phyloP scores from a whole-genome alignment of 2,113 vertebrate species.

The Nerophis lumbriciformis region DNA sequence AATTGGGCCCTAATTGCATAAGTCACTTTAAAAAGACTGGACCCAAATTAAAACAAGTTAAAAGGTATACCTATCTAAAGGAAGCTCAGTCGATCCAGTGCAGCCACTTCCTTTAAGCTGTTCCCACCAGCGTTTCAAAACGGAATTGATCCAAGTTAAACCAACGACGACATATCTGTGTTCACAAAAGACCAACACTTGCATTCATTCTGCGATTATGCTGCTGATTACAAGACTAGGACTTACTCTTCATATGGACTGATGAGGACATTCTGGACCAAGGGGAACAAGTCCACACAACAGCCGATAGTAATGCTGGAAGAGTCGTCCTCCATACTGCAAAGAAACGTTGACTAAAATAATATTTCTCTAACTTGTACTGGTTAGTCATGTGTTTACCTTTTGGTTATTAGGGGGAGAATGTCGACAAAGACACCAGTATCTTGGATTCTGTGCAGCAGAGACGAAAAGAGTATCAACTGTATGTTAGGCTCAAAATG shows the following conservation, averaged over 20 bases:
- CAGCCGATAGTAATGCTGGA: slow-evolving; percentile 80
- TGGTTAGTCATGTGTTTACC: slow-evolving; percentile 59
- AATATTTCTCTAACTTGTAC: background rate
- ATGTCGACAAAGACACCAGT: slow-evolving; percentile 87
- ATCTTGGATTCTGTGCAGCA: slow-evolving; percentile 81
- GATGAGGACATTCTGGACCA: slow-evolving; percentile 81
- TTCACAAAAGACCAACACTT: background rate
- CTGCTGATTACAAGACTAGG: background rate
- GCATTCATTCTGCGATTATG: background rate
- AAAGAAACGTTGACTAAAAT: slow-evolving; percentile 25
- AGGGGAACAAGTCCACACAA: slow-evolving; percentile 89
- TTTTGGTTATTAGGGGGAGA: slow-evolving; percentile 86
- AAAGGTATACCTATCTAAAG: slow-evolving; percentile 44
- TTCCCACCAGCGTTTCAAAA: slow-evolving; percentile 86
- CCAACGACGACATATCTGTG: slow-evolving; percentile 84
- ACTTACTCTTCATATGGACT: slow-evolving; percentile 92
- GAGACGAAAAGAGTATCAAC: background rate
- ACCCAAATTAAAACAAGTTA: background rate
- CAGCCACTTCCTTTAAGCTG: slow-evolving; percentile 75
- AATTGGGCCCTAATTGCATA: no score
- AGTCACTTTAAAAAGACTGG: background rate
- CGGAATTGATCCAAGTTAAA: slow-evolving; percentile 86
- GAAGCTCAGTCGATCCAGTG: slow-evolving; percentile 61
- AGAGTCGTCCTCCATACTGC: slow-evolving; percentile 83
- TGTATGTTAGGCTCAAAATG: no score